Evolutionary conservation across 2,888 invertebrate genomes (phyloP).

Genomic region (Cataglyphis albicans): DNA sequence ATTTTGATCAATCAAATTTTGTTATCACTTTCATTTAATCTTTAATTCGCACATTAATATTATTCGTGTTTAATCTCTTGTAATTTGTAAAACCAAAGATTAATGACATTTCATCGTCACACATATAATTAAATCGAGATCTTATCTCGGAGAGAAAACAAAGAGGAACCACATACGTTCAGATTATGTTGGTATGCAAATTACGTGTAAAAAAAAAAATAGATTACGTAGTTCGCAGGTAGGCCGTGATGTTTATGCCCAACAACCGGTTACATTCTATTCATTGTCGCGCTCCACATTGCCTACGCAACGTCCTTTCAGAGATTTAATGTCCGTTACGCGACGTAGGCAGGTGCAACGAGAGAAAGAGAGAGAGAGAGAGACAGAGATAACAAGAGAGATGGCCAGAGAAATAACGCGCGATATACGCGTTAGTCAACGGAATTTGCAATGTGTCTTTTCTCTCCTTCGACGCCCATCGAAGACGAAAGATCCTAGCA

Average conservation of each 20-base stretch:
- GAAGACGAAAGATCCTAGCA: background rate
- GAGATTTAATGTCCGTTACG: constrained; percentile 66
- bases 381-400: background rate
- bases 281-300: constrained; percentile 66
- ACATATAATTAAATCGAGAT: constrained; percentile 16
- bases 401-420: background rate
- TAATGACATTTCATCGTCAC: constrained; percentile 3
- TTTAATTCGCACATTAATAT: background rate
- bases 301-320: constrained; percentile 71
- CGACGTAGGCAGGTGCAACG: constrained; percentile 53
- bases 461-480: background rate
- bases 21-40: background rate
- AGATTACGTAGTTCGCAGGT: constrained; percentile 34
- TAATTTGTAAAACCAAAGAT: background rate
- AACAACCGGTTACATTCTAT: constrained; percentile 53
- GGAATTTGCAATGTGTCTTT: constrained; percentile 30
- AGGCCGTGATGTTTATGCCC: background rate
- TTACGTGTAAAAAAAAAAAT: constrained; percentile 20
- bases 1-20: background rate
- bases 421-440: constrained; percentile 9
- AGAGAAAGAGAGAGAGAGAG: background rate
- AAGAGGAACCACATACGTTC: background rate
- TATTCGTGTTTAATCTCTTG: background rate
- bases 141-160: background rate
- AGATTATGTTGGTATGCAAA: background rate